Percentiles rank a stretch among this genome's conserved stretches.
Conservation (phyloP, 2,113 vertebrate genomes). For the Limnothrissa miodon region DNA sequence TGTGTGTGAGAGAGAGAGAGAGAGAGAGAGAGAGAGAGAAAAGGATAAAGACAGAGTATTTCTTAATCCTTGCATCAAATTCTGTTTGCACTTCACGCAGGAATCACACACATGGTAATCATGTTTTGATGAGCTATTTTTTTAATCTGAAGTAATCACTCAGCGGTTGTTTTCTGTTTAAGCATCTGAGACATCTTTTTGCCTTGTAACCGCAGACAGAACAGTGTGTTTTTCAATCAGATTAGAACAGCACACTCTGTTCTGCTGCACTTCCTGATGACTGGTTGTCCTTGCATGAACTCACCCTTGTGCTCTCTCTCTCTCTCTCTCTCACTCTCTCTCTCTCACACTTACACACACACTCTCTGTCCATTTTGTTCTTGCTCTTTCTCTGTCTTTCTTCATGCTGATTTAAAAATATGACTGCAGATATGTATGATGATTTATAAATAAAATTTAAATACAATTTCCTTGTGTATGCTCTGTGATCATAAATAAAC, state of each 20-base stretch:
- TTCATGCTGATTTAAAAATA: no score
- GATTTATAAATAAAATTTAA: not conserved
- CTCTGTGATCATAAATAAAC: not conserved
- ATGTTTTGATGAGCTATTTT: slow-evolving; percentile 18
- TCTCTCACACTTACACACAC: not conserved
- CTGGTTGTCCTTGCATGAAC: slow-evolving; percentile 75
- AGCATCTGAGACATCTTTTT: slow-evolving; percentile 36
- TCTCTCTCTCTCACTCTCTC: not conserved
- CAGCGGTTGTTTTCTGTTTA: slow-evolving; percentile 39
- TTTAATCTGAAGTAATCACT: slow-evolving; percentile 8
- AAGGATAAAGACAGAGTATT: not conserved
- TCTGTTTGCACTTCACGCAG: not conserved
- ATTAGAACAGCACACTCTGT: slow-evolving; percentile 81
- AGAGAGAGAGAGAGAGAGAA: not conserved
- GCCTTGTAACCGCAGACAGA: slow-evolving; percentile 60
- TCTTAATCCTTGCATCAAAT: not conserved
- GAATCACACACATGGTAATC: slow-evolving; percentile 20
- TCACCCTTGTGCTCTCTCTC: slow-evolving; percentile 63
- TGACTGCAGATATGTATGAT: not conserved
- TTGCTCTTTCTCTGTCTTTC: not conserved
- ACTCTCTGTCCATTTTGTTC: not conserved
- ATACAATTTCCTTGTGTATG: not conserved
- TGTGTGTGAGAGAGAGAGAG: not conserved
- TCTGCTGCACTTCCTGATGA: slow-evolving; percentile 81
- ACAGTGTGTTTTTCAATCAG: slow-evolving; percentile 72